These are phyloP conservation scores for Callosobruchus maculatus DNA, from an alignment of 2,888 invertebrate species.

Conservation along the genomic window DNA sequence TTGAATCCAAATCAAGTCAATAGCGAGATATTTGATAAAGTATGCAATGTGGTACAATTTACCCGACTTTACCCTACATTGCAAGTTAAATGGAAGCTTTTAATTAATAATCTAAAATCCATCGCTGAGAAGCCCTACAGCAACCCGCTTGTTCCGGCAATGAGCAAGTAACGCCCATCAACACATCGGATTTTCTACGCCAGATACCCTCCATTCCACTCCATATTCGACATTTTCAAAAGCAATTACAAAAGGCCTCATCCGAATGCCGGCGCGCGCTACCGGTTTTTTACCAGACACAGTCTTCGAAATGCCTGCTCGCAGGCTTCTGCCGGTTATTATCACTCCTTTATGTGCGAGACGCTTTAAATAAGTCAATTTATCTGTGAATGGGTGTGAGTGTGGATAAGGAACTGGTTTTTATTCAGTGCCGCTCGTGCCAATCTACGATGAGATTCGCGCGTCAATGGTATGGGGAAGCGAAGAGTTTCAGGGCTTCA, in stretches of 20 bases:
- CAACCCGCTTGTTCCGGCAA: background rate
- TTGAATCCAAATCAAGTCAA: no score
- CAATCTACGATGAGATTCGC: background rate
- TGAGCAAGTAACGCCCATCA: background rate
- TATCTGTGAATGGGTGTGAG: background rate
- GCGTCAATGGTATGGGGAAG: background rate
- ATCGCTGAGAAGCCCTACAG: background rate
- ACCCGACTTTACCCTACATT: no score
- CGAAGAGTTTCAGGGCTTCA: no score
- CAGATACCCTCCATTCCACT: conserved; percentile 5
- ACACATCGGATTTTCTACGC: background rate
- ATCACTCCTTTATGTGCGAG: background rate
- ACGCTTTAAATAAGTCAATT: background rate
- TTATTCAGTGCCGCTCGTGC: background rate
- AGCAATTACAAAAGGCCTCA: conserved; percentile 5
- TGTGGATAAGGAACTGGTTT: background rate
- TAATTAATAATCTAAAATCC: background rate
- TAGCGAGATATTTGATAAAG: no score
- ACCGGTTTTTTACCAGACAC: background rate
- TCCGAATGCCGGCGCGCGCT: background rate
- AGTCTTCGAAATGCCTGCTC: background rate
- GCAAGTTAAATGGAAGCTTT: no score
- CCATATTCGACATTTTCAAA: conserved; percentile 1
- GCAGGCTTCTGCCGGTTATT: background rate
- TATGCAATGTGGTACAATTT: no score